phyloP scores from a whole-genome alignment of 2,113 vertebrate species.

The Crotalus viridis region DNA sequence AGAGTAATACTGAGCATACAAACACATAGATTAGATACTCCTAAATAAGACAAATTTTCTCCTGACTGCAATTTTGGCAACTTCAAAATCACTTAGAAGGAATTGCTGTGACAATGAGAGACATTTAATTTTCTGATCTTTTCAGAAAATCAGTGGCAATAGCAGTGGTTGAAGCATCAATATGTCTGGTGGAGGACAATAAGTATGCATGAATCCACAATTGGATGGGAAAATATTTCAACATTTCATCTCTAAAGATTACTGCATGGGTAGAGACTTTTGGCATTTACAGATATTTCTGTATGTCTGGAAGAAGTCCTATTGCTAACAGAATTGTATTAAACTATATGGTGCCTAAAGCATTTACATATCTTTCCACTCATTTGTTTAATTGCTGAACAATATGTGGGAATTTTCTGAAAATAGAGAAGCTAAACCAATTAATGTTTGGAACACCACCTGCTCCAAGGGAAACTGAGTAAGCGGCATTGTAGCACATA shows the following conservation, averaged over 20 bases:
- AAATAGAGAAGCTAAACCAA: not conserved
- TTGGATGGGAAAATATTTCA: not conserved
- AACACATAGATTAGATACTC: not conserved
- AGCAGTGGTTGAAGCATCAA: not conserved
- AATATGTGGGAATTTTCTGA: not conserved
- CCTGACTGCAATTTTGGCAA: not conserved
- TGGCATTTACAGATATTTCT: not conserved
- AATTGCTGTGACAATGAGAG: not conserved
- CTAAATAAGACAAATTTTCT: not conserved
- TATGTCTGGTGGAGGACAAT: not conserved
- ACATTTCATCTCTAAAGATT: not conserved
- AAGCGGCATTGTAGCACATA: not conserved
- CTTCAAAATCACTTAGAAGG: not conserved
- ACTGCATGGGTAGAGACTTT: not conserved
- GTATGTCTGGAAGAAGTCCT: not conserved
- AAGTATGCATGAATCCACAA: not conserved
- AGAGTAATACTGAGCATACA: not conserved
- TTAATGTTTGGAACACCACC: not conserved
- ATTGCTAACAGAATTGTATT: not conserved
- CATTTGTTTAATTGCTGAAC: not conserved
- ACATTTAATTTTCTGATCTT: not conserved
- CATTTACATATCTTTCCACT: not conserved
- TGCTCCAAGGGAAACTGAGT: not conserved
- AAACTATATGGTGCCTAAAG: not conserved
- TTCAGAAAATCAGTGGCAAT: not conserved